A percentile compares a stretch with the other conserved stretches of the same genome.
These are phyloP conservation scores for Desmophyllum pertusum DNA, from an alignment of 92 coral and sea anemone species.

Conservation along the genomic window DNA sequence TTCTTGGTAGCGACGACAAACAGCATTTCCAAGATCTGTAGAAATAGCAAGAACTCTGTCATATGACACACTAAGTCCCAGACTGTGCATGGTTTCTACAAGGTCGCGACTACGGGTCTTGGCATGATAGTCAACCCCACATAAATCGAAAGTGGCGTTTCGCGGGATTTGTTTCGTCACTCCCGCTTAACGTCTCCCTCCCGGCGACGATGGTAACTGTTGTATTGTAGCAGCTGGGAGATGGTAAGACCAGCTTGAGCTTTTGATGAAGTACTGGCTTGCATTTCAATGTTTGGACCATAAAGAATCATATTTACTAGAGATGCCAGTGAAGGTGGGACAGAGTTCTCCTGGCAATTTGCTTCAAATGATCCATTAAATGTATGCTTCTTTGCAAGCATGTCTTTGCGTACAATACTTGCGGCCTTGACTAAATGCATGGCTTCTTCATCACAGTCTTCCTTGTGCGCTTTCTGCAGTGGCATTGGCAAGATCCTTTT, in stretches of 20 bases:
- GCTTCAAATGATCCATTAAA: slow-evolving; percentile 59
- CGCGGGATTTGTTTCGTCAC: slow-evolving; percentile 57
- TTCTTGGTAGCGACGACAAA: slow-evolving; percentile 55
- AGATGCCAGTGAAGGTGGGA: slow-evolving; percentile 62
- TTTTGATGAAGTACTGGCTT: slow-evolving; percentile 28
- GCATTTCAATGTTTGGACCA: slow-evolving; percentile 69
- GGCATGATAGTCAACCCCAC: slow-evolving; percentile 59
- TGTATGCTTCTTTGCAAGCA: slow-evolving; percentile 42
- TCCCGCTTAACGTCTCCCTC: slow-evolving; percentile 36
- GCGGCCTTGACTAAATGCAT: slow-evolving; percentile 66
- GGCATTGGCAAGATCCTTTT: slow-evolving; percentile 34
- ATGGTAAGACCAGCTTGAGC: slow-evolving; percentile 62
- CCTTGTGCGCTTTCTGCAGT: slow-evolving; percentile 44
- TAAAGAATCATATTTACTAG: slow-evolving; percentile 66
- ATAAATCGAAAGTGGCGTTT: slow-evolving; percentile 63
- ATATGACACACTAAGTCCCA: slow-evolving; percentile 59
- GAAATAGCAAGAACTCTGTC: slow-evolving; percentile 61
- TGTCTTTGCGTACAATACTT: slow-evolving; percentile 59
- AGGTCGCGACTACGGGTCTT: slow-evolving; percentile 69
- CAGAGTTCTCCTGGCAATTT: slow-evolving; percentile 64
- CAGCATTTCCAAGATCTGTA: slow-evolving; percentile 67
- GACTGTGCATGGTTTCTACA: slow-evolving; percentile 49
- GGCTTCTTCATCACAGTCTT: slow-evolving; percentile 64
- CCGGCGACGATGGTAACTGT: slow-evolving; percentile 40
- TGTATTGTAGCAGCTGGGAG: slow-evolving; percentile 66